phyloP scores from a whole-genome alignment of 2,888 invertebrate genomes.

The Parnassius orleans region DNA sequence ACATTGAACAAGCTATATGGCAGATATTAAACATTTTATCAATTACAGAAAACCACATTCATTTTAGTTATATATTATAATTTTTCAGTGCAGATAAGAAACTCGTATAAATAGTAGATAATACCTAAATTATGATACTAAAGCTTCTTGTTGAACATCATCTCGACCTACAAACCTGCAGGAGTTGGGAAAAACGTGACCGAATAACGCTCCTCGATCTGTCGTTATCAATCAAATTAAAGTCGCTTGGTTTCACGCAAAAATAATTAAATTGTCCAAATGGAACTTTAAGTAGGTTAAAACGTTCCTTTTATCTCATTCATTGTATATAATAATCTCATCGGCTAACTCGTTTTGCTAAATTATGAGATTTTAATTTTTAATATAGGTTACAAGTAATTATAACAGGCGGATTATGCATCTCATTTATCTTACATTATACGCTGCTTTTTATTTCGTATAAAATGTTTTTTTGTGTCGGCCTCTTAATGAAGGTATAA shows the following conservation, averaged over 20 bases:
- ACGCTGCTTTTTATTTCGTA: conserved; percentile 33
- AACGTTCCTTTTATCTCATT: background rate
- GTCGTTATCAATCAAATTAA: conserved; percentile 8
- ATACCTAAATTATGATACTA: too few relatives aligned
- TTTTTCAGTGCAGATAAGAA: too few relatives aligned
- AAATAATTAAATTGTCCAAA: conserved; percentile 3
- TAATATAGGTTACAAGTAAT: background rate
- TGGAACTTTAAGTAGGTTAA: conserved; percentile 6
- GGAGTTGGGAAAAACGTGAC: conserved; percentile 13
- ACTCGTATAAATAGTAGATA: too few relatives aligned
- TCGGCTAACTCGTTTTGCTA: too few relatives aligned
- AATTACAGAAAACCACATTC: too few relatives aligned
- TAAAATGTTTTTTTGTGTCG: conserved; percentile 41
- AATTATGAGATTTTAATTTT: too few relatives aligned
- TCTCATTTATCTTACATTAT: background rate
- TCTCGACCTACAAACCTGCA: conserved; percentile 57
- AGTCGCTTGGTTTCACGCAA: conserved; percentile 6
- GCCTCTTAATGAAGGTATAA: conserved; percentile 46
- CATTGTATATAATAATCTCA: too few relatives aligned
- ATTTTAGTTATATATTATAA: too few relatives aligned
- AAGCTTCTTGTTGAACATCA: conserved; percentile 50
- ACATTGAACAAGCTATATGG: too few relatives aligned
- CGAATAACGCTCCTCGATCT: conserved; percentile 8
- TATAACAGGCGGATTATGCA: conserved; percentile 1
- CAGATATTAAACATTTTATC: too few relatives aligned